Evolutionary conservation across 1,140 invertebrate species (phyloP).

Genomic region (Trichogramma pretiosum): DNA sequence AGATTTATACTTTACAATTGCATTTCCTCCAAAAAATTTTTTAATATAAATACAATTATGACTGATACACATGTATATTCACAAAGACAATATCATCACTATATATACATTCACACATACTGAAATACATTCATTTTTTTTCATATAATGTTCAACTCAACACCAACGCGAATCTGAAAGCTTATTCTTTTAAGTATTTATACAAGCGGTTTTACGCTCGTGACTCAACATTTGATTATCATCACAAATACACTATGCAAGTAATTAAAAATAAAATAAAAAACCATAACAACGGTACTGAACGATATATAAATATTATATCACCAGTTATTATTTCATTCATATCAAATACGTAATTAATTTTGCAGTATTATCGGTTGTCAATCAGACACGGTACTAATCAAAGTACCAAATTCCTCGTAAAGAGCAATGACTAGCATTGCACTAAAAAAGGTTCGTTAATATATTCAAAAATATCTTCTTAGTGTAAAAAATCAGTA

Average conservation of each 20-base stretch:
- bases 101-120: constrained; percentile 13
- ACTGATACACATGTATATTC: too few species aligned
- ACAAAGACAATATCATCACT: too few species aligned
- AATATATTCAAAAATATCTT: constrained; percentile 12
- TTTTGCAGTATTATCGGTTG: too few species aligned
- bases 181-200: constrained; percentile 1
- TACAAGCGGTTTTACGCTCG: neutral
- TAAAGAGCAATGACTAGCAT: constrained; percentile 6
- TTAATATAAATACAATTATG: constrained; percentile 19
- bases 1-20: constrained; percentile 38
- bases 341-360: neutral
- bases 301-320: too few species aligned
- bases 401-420: constrained; percentile 1
- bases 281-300: too few species aligned
- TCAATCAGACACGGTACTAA: neutral
- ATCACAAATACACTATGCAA: neutral
- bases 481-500: too few species aligned
- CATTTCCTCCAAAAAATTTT: constrained; percentile 23
- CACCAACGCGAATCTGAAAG: constrained; percentile 6
- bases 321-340: constrained; percentile 7
- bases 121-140: constrained; percentile 15
- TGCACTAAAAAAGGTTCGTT: constrained; percentile 5
- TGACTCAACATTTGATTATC: neutral
- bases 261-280: neutral
- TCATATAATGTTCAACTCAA: constrained; percentile 6